Base-by-base conservation (phyloP, 2,888 invertebrate genomes). In the Apamea epomidion region DNA sequence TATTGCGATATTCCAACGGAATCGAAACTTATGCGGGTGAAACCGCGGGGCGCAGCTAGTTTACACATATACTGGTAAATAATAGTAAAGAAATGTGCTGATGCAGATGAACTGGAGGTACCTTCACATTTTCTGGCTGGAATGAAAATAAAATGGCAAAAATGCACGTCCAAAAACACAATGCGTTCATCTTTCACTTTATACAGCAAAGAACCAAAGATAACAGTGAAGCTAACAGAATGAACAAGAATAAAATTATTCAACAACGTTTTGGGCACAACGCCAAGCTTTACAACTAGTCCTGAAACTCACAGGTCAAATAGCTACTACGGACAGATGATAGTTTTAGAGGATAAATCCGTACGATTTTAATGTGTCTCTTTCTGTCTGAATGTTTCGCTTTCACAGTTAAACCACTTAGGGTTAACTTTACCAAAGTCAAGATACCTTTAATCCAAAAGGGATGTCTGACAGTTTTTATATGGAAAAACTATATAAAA, bases 281-380 rank as follows among this genome's bases (percentile, higher is more conserved):
- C 37, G 83, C 83, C 83, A 83, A 80, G 45, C 16, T 54, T 54
- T 54, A 37, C 5, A 48, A 79, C 54, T 37, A 37, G 21, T 74
- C 8, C 37, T 62, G 0, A 37, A 82, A 48, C 32, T 58, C 12
- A 45, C 10, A 81, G 62, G 14, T 68, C n/a, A 64, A 54, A 69
- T 68, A 60, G 3, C 3, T 32, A 54, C 18, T 60, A 18, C n/a
- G 5, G 2, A 45, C 10, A 16, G 4, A 32, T n/a, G 5, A 7
- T 29, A n/a, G 32, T 51, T 74, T 18, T 29, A 54, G 29, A 54
- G 14, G 2, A 58, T 25, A 65, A 25, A 70, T 32, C 16, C 25
- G 16, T 42, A 3, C 14, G 32, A 32, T 32, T 32, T 54, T 0
- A 48, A 29, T 70, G 21, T 7, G 12, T 14, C 45, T 21, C 12